Evolutionary conservation across 2,797 vertebrate genomes (phyloP).

Genomic region (Artibeus lituratus): DNA sequence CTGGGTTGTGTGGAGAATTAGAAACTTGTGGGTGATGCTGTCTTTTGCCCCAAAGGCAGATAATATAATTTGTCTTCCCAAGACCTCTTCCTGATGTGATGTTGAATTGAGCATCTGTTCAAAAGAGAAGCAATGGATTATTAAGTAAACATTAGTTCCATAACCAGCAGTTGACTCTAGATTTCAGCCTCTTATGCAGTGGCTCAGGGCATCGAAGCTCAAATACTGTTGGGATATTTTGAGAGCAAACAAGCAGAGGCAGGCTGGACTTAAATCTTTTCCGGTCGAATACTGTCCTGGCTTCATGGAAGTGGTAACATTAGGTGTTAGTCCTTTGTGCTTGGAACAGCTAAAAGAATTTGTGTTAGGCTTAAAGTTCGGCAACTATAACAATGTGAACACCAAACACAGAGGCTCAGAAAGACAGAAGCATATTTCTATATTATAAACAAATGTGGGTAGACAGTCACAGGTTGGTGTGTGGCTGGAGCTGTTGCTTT

Average conservation of each 20-base stretch:
- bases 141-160: background rate
- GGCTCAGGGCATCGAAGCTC: background rate
- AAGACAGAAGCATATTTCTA: background rate
- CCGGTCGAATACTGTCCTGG: background rate
- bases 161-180: background rate
- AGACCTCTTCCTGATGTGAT: background rate
- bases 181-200: background rate
- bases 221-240: slow-evolving; percentile 23
- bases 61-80: background rate
- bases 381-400: background rate
- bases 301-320: background rate
- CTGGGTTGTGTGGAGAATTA: background rate
- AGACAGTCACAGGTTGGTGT: background rate
- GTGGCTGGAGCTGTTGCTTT: background rate
- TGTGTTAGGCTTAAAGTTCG: background rate
- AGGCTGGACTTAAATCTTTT: background rate
- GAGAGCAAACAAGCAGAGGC: background rate
- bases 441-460: background rate
- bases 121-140: slow-evolving; percentile 21
- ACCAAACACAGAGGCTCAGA: background rate
- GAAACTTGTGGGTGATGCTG: slow-evolving; percentile 7
- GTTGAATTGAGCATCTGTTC: background rate
- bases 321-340: background rate
- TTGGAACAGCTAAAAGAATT: background rate
- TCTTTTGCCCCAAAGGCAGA: background rate